Conservation (phyloP, 2,797 vertebrate genomes). For the Pangasius macronema region DNA sequence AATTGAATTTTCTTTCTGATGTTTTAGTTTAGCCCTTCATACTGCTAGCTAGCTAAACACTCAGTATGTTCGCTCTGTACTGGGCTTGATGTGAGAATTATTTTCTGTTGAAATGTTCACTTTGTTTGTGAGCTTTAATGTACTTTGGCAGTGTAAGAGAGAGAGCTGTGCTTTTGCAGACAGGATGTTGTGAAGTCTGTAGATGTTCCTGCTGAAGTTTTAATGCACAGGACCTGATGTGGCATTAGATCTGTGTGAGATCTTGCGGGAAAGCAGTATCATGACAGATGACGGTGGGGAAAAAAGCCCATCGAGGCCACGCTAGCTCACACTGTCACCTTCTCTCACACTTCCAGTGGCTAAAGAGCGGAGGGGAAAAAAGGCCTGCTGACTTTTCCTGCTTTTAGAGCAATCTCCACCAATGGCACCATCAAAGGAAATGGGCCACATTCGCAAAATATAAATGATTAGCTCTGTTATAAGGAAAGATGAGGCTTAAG, state of each 20-base stretch:
- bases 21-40: background rate
- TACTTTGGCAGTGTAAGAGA: background rate
- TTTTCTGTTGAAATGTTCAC: background rate
- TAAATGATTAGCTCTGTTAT: slow-evolving; percentile 60
- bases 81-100: background rate
- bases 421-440: slow-evolving; percentile 67
- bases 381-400: slow-evolving; percentile 56
- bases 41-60: background rate
- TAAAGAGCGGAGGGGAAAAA: slow-evolving; percentile 24
- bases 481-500: slow-evolving; percentile 60
- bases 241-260: slow-evolving; percentile 18
- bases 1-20: background rate
- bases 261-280: background rate
- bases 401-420: slow-evolving; percentile 64
- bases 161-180: background rate
- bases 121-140: background rate
- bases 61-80: too few relatives aligned
- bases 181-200: background rate
- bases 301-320: slow-evolving; percentile 44
- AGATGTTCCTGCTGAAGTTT: background rate
- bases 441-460: slow-evolving; percentile 59
- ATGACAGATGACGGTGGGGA: background rate
- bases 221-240: background rate
- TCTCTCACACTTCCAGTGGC: slow-evolving; percentile 24
- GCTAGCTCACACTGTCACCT: slow-evolving; percentile 33